A percentile compares a stretch with the other conserved stretches of the same genome.
Conservation (phyloP, 30 jellyfish, hydroid and myxozoan genomes). For the Pelagia noctiluca region DNA sequence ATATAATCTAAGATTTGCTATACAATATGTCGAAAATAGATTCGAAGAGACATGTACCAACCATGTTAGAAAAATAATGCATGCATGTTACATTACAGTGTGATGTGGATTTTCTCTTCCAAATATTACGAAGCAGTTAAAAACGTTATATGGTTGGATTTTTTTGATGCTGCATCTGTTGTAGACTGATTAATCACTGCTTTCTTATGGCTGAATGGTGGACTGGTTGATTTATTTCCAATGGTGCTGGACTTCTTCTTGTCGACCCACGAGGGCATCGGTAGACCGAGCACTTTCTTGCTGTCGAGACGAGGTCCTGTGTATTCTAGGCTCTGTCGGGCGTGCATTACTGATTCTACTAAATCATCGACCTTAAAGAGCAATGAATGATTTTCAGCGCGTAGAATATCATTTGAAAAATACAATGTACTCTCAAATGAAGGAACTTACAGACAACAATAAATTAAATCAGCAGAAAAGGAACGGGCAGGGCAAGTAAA, state of each 20-base stretch:
- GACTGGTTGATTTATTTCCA: too few species aligned
- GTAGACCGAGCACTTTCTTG: slow-evolving; percentile 12
- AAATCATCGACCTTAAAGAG: slow-evolving; percentile 66
- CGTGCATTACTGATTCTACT: slow-evolving; percentile 70
- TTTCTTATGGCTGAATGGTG: too few species aligned
- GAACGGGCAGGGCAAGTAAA: neutral
- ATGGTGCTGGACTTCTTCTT: neutral
- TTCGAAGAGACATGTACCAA: too few species aligned
- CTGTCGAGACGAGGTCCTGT: slow-evolving; percentile 65
- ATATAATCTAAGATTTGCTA: too few species aligned
- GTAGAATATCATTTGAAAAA: neutral
- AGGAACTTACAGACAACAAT: neutral
- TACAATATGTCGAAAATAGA: too few species aligned
- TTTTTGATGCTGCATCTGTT: too few species aligned
- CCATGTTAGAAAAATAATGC: too few species aligned
- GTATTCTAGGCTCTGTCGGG: slow-evolving; percentile 58
- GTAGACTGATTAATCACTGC: too few species aligned
- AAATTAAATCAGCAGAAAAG: neutral
- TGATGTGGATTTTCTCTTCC: too few species aligned
- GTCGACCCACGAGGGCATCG: slow-evolving; percentile 60
- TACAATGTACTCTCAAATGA: neutral
- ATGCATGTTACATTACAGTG: too few species aligned
- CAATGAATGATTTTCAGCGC: neutral
- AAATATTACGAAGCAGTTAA: too few species aligned
- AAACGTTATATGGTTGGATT: too few species aligned